Evolutionary conservation across 2,888 invertebrate genomes (phyloP).

Genomic region (Junonia oenone): DNA sequence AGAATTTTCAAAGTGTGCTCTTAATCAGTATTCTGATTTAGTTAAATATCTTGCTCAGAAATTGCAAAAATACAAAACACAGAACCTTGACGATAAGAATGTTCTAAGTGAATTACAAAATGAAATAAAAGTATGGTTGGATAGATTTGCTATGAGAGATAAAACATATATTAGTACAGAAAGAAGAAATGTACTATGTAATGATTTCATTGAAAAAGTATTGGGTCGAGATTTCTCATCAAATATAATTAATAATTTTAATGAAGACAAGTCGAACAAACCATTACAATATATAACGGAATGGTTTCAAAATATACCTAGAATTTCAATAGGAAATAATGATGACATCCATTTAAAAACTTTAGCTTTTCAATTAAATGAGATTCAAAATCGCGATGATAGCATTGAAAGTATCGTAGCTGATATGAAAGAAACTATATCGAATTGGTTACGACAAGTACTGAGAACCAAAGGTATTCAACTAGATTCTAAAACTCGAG

Average conservation of each 20-base stretch:
- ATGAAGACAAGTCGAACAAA: not conserved
- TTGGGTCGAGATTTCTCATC: not conserved
- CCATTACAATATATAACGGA: slow-evolving; percentile 2
- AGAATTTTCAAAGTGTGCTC: slow-evolving; percentile 10
- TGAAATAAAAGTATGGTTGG: slow-evolving; percentile 13
- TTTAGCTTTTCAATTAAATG: slow-evolving; percentile 10
- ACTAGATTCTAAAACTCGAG: slow-evolving; percentile 9
- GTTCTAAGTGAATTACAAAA: not conserved
- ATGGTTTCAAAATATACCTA: slow-evolving; percentile 18
- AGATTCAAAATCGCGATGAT: slow-evolving; percentile 6
- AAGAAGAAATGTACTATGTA: slow-evolving; percentile 8
- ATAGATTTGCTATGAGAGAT: not conserved
- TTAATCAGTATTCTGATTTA: not conserved
- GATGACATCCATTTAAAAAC: not conserved
- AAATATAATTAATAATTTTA: not conserved
- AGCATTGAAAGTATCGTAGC: not conserved
- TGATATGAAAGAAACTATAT: slow-evolving; percentile 15
- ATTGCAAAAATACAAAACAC: not conserved
- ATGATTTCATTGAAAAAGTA: slow-evolving; percentile 7
- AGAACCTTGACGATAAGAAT: not conserved
- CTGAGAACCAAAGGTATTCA: slow-evolving; percentile 4
- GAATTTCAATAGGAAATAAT: slow-evolving; percentile 6
- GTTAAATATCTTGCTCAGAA: slow-evolving; percentile 3
- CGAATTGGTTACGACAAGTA: slow-evolving; percentile 14
- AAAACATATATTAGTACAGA: slow-evolving; percentile 1